A percentile compares a stretch with the other conserved stretches of the same genome.
These are phyloP conservation scores for Acanthosoma haemorrhoidale DNA, from an alignment of 2,888 invertebrate species.

Conservation along the genomic window DNA sequence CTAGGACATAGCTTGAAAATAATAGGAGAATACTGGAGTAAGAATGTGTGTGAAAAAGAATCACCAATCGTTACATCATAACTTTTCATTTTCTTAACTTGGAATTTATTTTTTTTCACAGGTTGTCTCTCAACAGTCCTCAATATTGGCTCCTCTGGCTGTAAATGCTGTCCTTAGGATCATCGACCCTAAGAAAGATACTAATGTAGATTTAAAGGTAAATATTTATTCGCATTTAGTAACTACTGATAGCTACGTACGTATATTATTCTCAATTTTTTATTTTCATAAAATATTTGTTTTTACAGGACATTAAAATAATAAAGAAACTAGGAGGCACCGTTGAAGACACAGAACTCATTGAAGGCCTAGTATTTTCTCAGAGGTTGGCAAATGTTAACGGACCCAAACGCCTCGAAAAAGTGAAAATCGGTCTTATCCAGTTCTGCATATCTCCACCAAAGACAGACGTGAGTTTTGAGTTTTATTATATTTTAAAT, in stretches of 20 bases:
- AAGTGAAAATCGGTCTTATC: slow-evolving; percentile 96
- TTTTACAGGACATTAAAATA: slow-evolving; percentile 77
- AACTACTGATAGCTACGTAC: not conserved
- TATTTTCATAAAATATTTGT: not conserved
- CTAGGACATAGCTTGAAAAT: no score
- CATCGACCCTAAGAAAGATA: slow-evolving; percentile 63
- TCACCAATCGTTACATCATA: no score
- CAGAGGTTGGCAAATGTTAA: slow-evolving; percentile 82
- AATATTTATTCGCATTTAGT: slow-evolving; percentile 29
- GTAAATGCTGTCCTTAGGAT: slow-evolving; percentile 93
- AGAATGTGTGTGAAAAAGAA: no score
- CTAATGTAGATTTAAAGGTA: slow-evolving; percentile 76
- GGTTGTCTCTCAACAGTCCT: slow-evolving; percentile 97
- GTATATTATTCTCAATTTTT: not conserved
- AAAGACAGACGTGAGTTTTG: slow-evolving; percentile 82
- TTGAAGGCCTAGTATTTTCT: slow-evolving; percentile 92
- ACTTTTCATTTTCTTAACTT: not conserved
- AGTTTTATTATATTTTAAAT: not conserved
- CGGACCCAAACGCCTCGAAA: slow-evolving; percentile 89
- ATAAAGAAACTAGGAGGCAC: slow-evolving; percentile 94
- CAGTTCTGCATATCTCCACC: slow-evolving; percentile 99
- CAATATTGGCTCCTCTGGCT: slow-evolving; percentile 90
- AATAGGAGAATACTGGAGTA: no score
- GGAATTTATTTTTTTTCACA: slow-evolving; percentile 42
- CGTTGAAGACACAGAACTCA: slow-evolving; percentile 91